Evolutionary conservation across 2,888 invertebrate species (phyloP), one percentile per base, ranked within the genome.

Genomic region (Ichneumoninae sp.): DNA sequence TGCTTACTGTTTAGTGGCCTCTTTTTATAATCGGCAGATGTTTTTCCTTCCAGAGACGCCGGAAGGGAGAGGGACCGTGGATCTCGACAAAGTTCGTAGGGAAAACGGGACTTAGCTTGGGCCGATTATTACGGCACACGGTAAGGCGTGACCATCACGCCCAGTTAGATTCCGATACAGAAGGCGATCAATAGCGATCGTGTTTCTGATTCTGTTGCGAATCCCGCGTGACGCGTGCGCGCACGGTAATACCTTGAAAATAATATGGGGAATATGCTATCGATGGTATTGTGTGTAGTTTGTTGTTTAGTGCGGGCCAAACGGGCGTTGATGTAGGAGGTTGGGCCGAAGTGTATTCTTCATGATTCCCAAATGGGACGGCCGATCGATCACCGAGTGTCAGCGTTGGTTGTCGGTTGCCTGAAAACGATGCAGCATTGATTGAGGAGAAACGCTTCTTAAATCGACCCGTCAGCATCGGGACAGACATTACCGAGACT

Each of bases 11-110:
- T 60, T 54, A 47, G 77, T 74, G 19, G 36, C 81, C 66, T 52
- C 52, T 80, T 75, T 84, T 70, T 52, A 44, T 44, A 74, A 78
- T 5, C 65, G 77, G 57, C 84, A 84, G 80, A 80, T 84, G 78
- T 74, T 77, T 84, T 74, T 78, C 44, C 54, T 8, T 62, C 66
- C 44, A 4, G 47, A 47, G 47, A 13, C 22, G 36, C 10, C 40
- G 40, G 13, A 71, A 26, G 36, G 33, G 75, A 54, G 26, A 57
- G 57, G 30, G 36, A 75, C 62, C 68, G 22, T 19, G 26, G 40
- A 75, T n/a, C 65, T 54, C 50, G 54, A 60, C 26, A 30, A 80
- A 72, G 44, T 22, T 40, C 52, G 19, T 13, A 54, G 33, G 68
- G 62, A 54, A 71, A 81, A 62, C 36, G 54, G 57, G 16, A 30